Conservation (phyloP, 2,797 vertebrate species). For the Onychomys leucogaster region DNA sequence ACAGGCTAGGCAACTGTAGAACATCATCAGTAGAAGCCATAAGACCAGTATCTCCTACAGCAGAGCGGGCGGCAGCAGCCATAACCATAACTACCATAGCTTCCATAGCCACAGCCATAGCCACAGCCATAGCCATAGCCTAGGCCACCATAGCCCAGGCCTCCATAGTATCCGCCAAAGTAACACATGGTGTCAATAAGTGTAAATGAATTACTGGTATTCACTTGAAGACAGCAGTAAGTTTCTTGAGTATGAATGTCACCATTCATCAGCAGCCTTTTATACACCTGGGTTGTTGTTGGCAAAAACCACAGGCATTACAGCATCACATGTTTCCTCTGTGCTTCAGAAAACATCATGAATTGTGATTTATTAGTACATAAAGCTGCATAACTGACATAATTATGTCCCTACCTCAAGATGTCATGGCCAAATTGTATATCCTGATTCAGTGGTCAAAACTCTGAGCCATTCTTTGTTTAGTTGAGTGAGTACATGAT, state of each 20-base stretch:
- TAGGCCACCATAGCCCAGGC: neutral
- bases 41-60: neutral
- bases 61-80: neutral
- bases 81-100: neutral
- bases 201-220: neutral
- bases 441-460: neutral
- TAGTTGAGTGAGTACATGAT: neutral
- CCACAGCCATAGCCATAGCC: neutral
- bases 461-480: neutral
- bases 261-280: neutral
- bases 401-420: neutral
- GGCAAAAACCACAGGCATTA: neutral
- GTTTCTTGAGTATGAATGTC: neutral
- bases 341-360: neutral
- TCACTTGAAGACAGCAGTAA: neutral
- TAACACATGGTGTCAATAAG: conserved; percentile 28
- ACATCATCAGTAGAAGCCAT: neutral
- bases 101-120: neutral
- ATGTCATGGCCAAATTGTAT: neutral
- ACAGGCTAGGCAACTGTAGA: neutral
- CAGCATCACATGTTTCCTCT: neutral
- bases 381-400: neutral
- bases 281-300: neutral
- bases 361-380: neutral
- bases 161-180: neutral